These are phyloP conservation scores for Desmodus rotundus DNA, from an alignment of 2,113 vertebrate species.

Conservation along the genomic window DNA sequence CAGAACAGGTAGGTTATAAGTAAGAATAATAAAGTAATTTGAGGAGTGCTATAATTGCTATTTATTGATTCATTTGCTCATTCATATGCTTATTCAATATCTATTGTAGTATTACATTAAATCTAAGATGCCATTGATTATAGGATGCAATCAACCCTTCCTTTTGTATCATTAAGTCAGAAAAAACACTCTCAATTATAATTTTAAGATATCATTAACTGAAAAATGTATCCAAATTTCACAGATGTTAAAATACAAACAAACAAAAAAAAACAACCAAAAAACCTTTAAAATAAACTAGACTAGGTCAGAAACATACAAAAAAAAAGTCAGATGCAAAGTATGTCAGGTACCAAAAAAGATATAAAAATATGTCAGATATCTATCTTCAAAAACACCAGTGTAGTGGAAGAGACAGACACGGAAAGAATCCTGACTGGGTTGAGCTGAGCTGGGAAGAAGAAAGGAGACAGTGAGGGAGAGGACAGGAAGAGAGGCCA, in stretches of 20 bases:
- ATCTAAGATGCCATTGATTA: neutral
- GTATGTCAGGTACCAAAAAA: neutral
- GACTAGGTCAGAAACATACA: neutral
- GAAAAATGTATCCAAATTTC: neutral
- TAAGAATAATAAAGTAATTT: neutral
- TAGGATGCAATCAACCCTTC: neutral
- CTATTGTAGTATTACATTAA: neutral
- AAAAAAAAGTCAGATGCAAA: neutral
- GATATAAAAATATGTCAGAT: neutral
- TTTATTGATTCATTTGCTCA: neutral
- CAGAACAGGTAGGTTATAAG: neutral
- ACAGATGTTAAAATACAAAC: neutral
- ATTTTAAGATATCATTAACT: constrained; percentile 17
- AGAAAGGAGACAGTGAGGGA: neutral
- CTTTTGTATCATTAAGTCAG: constrained; percentile 6
- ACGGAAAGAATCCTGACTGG: neutral
- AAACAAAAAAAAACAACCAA: neutral
- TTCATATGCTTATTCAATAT: neutral
- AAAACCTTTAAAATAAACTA: constrained; percentile 1
- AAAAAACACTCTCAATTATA: neutral
- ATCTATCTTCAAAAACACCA: neutral
- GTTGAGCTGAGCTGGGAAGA: neutral
- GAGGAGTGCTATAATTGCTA: neutral
- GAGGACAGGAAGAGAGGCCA: neutral
- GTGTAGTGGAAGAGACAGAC: neutral